Evolutionary conservation across 2,113 vertebrate species (phyloP), one percentile per base, ranked within the genome.

Genomic region (Sinocyclocheilus grahami): DNA sequence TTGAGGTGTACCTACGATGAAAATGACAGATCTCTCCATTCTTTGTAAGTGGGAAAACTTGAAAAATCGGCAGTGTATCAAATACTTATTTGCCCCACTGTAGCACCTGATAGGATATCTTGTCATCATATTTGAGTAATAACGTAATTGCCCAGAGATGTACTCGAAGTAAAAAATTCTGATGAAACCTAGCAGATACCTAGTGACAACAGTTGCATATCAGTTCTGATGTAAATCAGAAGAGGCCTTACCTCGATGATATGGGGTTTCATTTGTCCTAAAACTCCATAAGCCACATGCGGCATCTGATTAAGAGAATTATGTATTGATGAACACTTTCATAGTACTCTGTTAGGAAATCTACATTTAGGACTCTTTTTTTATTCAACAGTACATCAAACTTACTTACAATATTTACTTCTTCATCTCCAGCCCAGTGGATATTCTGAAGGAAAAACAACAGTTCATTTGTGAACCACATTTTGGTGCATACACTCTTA

Each of bases 401-500:
- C 22, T 13, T 53, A 86, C 87, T 86, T 86, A 88, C 87, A 78
- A 85, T 78, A 77, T 88, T 88, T 62, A 82, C 76, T 67, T 88
- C 87, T 63, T 81, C 63, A 14, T 88, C 87, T 37, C 87, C 84
- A n/a, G 37, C 62, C 87, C 87, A 88, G 46, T 2, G n/a, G 27
- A 88, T 69, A 22, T 81, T 82, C 87, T 88, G 60, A 18, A 71
- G 22, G 12, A 67, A 30, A 83, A 71, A 22, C 2, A 55, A 67
- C 11, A 74, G 48, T 78, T 75, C 5, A 46, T 22, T 12, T 14
- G 22, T n/a, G 72, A 24, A 46, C 72, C 5, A 24, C 0, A 24
- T 48, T 75, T 13, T 48, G n/a, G 22, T 24, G n/a, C 5, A 55
- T 18, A 18, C 53, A 18, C 16, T 55, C 4, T 12, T 22, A 71